Percentiles rank a stretch among this genome's conserved stretches.
phyloP scores from a whole-genome alignment of 2,888 invertebrate species.

The Sisyra terminalis region DNA sequence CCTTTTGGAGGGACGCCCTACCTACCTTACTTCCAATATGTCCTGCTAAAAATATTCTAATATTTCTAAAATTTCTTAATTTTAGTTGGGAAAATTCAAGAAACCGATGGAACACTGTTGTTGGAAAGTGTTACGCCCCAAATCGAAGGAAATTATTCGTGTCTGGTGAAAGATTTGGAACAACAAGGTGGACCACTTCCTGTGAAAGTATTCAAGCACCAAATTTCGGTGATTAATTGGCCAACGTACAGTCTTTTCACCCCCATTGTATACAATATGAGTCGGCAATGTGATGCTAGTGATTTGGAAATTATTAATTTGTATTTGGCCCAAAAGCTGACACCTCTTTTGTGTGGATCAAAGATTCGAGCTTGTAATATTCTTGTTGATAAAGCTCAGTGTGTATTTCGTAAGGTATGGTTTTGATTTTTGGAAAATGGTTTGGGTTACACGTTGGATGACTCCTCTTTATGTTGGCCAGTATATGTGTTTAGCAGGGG shows the following conservation, averaged over 20 bases:
- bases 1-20: too few species aligned
- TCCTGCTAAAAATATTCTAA: too few species aligned
- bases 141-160: slow-evolving; percentile 25
- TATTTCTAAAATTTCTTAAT: too few species aligned
- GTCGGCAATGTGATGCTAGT: slow-evolving; percentile 18
- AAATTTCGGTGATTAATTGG: slow-evolving; percentile 20
- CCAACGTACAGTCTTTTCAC: slow-evolving; percentile 21
- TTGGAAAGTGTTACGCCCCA: slow-evolving; percentile 21
- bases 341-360: slow-evolving; percentile 21
- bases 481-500: too few species aligned
- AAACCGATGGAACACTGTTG: slow-evolving; percentile 17
- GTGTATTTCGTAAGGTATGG: slow-evolving; percentile 17
- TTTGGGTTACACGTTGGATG: too few species aligned
- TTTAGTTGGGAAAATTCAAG: slow-evolving; percentile 15
- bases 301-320: slow-evolving; percentile 20
- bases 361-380: slow-evolving; percentile 20
- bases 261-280: slow-evolving; percentile 19
- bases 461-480: too few species aligned
- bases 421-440: neutral
- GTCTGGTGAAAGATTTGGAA: slow-evolving; percentile 15
- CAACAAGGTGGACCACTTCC: slow-evolving; percentile 8
- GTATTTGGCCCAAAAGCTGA: slow-evolving; percentile 21
- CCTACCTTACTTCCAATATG: too few species aligned
- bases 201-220: slow-evolving; percentile 17
- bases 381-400: slow-evolving; percentile 20